A percentile compares a stretch with the other conserved stretches of the same genome.
phyloP scores from a whole-genome alignment of 2,113 vertebrate species.

The Albula glossodonta region DNA sequence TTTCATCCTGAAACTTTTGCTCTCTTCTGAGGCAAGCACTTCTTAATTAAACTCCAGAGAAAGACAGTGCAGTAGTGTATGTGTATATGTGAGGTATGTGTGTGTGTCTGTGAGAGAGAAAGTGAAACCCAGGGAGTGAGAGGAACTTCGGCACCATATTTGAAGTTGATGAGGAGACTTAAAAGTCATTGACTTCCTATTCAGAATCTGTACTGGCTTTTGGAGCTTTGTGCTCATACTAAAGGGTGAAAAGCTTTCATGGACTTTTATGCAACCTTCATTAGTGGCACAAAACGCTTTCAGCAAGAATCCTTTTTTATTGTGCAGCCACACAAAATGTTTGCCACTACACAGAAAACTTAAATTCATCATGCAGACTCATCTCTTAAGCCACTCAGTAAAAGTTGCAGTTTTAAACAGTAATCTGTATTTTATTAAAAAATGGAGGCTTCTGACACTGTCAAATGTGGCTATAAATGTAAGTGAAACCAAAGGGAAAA shows the following conservation, averaged over 20 bases:
- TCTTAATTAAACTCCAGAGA: constrained; percentile 33
- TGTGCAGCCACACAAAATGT: background rate
- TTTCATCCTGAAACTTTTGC: background rate
- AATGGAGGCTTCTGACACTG: constrained; percentile 12
- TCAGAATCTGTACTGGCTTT: background rate
- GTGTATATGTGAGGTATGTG: background rate
- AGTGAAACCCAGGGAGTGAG: background rate
- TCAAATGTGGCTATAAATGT: constrained; percentile 11
- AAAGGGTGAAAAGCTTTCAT: background rate
- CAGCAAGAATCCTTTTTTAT: background rate
- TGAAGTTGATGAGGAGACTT: background rate
- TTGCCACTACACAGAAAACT: background rate
- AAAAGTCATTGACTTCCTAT: background rate
- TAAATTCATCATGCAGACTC: background rate
- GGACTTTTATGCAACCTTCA: background rate
- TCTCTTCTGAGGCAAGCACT: background rate
- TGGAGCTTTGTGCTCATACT: background rate
- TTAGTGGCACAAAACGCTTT: background rate
- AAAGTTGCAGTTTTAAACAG: background rate
- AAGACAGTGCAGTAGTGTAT: background rate
- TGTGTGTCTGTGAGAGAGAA: constrained; percentile 18
- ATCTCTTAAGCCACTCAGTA: background rate
- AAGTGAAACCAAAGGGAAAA: constrained; percentile 9
- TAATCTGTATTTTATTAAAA: constrained; percentile 22
- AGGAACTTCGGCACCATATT: background rate